Evolutionary conservation across 2,113 vertebrate species (phyloP).

Genomic region (Dryoscopus gambensis): DNA sequence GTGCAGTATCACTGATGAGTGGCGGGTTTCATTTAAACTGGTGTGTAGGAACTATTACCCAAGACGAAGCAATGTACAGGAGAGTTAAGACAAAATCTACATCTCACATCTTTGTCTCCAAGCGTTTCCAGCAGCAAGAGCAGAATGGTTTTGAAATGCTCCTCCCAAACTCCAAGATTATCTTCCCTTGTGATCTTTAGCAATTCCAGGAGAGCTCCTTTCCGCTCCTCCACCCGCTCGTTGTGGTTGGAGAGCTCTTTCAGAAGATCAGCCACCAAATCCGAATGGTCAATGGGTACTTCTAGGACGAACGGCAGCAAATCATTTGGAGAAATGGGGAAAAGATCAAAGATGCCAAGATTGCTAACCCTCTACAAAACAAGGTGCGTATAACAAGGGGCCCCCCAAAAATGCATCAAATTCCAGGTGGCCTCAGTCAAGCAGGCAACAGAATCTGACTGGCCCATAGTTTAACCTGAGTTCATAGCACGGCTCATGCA

Average conservation of each 20-base stretch:
- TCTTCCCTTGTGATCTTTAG: slow-evolving; percentile 96
- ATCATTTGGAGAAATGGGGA: neutral
- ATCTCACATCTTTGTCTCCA: slow-evolving; percentile 93
- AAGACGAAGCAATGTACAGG: neutral
- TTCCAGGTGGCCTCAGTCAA: neutral
- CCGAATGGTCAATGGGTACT: slow-evolving; percentile 88
- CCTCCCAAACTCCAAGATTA: slow-evolving; percentile 93
- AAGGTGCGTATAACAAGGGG: neutral
- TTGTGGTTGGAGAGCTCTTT: slow-evolving; percentile 99
- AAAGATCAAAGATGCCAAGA: neutral
- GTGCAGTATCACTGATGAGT: neutral
- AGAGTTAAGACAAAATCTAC: neutral
- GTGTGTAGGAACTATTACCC: neutral
- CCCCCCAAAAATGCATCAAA: neutral
- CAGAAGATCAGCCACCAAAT: slow-evolving; percentile 94
- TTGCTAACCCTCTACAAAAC: neutral
- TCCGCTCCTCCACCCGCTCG: slow-evolving; percentile 91
- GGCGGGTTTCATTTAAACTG: neutral
- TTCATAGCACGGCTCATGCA: neutral
- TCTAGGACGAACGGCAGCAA: slow-evolving; percentile 22
- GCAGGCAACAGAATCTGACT: neutral
- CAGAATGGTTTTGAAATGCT: slow-evolving; percentile 98
- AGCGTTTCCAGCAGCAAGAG: slow-evolving; percentile 94
- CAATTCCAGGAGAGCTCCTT: slow-evolving; percentile 90
- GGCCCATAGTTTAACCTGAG: neutral